Evolutionary conservation across 2,797 vertebrate species (phyloP).

Genomic region (Tenualosa thibaudeaui): DNA sequence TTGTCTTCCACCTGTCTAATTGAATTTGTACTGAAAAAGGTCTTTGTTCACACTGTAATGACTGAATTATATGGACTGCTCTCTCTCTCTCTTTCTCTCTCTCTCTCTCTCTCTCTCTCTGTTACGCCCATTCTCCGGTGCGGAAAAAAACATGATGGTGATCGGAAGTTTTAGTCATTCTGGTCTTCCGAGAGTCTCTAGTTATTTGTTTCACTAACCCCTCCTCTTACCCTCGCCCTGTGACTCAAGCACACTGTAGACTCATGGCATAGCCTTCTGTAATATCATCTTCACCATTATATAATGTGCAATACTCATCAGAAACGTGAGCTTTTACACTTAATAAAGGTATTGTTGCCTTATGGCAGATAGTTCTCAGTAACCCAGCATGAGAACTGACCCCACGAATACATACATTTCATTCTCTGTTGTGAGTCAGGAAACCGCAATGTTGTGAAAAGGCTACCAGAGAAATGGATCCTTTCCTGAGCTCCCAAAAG

Average conservation of each 20-base stretch:
- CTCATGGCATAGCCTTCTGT: not conserved
- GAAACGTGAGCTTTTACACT: not conserved
- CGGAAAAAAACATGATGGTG: not conserved
- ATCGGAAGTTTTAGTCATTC: conserved; percentile 11
- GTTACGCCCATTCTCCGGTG: not conserved
- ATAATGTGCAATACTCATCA: not conserved
- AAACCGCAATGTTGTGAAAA: conserved; percentile 1
- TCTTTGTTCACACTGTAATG: too few relatives aligned
- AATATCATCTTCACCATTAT: not conserved
- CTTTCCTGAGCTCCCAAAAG: not conserved
- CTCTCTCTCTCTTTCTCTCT: not conserved
- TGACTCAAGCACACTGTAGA: not conserved
- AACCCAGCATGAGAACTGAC: not conserved
- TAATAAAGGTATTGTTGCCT: not conserved
- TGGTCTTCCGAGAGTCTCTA: not conserved
- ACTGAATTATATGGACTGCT: too few relatives aligned
- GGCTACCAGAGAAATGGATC: not conserved
- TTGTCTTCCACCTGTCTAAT: too few relatives aligned
- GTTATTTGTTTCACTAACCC: not conserved
- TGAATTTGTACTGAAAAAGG: too few relatives aligned
- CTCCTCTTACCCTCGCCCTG: not conserved
- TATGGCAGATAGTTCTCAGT: not conserved
- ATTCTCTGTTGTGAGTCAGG: not conserved
- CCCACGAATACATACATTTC: not conserved
- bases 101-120: not conserved